Evolutionary conservation across 2,888 invertebrate species (phyloP).

Genomic region (Conchocele bisecta): DNA sequence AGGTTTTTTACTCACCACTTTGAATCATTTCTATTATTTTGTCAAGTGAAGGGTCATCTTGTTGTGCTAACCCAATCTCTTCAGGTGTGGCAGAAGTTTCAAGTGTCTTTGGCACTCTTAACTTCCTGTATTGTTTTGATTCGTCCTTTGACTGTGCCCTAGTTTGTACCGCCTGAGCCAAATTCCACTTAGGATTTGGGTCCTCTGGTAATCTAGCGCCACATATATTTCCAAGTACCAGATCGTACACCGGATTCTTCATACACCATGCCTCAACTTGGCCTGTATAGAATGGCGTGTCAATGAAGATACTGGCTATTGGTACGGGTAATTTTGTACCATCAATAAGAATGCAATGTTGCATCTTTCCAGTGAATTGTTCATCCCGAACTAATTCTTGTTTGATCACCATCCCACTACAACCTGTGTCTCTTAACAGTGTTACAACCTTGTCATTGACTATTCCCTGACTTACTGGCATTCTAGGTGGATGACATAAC

Average conservation of each 20-base stretch:
- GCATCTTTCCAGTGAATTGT: constrained; percentile 27
- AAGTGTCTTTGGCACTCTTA: neutral
- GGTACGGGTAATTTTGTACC: constrained; percentile 24
- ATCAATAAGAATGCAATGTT: constrained; percentile 38
- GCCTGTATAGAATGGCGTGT: constrained; percentile 39
- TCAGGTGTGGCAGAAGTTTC: neutral
- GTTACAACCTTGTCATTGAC: constrained; percentile 1
- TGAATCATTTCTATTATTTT: neutral
- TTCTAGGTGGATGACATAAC: constrained; percentile 3
- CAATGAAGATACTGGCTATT: constrained; percentile 29
- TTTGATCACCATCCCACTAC: constrained; percentile 37
- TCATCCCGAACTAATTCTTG: constrained; percentile 11
- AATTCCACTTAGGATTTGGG: constrained; percentile 30
- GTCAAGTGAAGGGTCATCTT: constrained; percentile 6
- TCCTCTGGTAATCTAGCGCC: constrained; percentile 18
- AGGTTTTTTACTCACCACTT: neutral
- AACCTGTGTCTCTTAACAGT: constrained; percentile 41
- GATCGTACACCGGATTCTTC: constrained; percentile 40
- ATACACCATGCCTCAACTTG: constrained; percentile 39
- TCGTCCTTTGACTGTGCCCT: constrained; percentile 11
- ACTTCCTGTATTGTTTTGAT: constrained; percentile 1
- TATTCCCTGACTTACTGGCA: constrained; percentile 7
- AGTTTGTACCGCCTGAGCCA: constrained; percentile 27
- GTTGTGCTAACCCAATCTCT: neutral
- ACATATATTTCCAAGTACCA: constrained; percentile 37